Base-by-base conservation (phyloP, 2,113 vertebrate genomes). In the Furnarius figulus region DNA sequence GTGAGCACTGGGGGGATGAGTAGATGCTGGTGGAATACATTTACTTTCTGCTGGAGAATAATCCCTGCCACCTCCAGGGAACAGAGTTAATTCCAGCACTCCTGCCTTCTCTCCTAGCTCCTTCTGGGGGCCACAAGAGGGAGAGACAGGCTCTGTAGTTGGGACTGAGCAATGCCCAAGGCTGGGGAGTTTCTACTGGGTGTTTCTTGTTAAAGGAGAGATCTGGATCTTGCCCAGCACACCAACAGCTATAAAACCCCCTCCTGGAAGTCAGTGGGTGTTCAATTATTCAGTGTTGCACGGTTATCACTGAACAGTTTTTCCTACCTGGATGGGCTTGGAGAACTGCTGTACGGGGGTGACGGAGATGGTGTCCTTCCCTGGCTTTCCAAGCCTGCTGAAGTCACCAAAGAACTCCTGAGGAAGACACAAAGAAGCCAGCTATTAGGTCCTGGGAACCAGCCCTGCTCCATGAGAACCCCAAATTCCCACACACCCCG, bases 261-360 rank as follows among this genome's bases (percentile, higher is more conserved):
- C 40, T 44, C 52, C 37, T 67, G 21, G 22, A 93, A 88, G 28
- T 42, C 76, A 89, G 6, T 2, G 12, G 20, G 7, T 55, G 20
- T 25, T 78, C 47, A 77, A 28, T 31, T 15, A 66, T 59, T 44
- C 55, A 55, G 2, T 24, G 12, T 24, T 84, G 30, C 31, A 73
- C 3, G 52, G 65, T 67, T 33, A 91, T 9, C 50, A 73, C 14
- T 6, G 14, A 79, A 28, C 30, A 77, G 49, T 49, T 42, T 55
- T 25, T 55, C 98, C 98, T 97, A 99, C 99, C 99, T 96, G 10
- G 98, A 98, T 3, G 98, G 98, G 92, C 98, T 99, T 3, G 98
- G 97, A 37, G 98, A 98, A 67, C 97, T 95, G 90, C 96, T 97
- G 58, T 98, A 98, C 1, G 97, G 97, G 0, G 98, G 98, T 11